These are phyloP conservation scores for Ichneumon xanthorius DNA, from an alignment of 2,888 invertebrate genomes.

Conservation along the genomic window DNA sequence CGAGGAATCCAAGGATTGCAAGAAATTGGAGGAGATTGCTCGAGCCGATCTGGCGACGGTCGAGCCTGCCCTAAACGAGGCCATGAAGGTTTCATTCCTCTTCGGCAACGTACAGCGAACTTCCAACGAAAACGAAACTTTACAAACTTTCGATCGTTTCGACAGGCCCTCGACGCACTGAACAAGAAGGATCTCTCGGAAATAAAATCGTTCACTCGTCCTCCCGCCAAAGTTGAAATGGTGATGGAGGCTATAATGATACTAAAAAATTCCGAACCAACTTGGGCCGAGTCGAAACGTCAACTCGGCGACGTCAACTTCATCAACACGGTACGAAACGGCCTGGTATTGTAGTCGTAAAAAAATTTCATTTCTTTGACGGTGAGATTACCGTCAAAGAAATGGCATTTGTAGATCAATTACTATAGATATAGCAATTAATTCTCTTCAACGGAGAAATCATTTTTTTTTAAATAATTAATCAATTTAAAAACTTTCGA, in stretches of 20 bases:
- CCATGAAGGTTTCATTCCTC: conserved; percentile 86
- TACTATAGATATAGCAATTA: too few species aligned
- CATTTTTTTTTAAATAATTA: too few species aligned
- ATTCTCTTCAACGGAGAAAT: too few species aligned
- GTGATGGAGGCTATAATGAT: conserved; percentile 96
- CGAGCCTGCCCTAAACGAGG: conserved; percentile 95
- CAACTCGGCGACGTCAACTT: conserved; percentile 94
- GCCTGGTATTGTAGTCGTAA: not conserved
- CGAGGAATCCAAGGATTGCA: conserved; percentile 93
- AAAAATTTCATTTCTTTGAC: not conserved
- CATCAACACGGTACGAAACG: conserved; percentile 86
- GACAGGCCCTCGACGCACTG: conserved; percentile 90
- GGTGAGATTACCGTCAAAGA: not conserved
- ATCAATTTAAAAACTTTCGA: not conserved
- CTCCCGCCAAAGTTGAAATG: conserved; percentile 95
- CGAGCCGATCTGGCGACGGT: conserved; percentile 93
- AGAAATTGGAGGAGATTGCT: conserved; percentile 92
- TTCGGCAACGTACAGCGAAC: not conserved
- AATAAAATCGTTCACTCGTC: conserved; percentile 95
- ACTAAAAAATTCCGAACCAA: conserved; percentile 91
- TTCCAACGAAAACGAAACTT: not conserved
- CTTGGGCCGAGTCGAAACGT: conserved; percentile 95
- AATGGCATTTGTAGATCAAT: not conserved
- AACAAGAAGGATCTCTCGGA: conserved; percentile 96
- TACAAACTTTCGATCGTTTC: not conserved